These are phyloP conservation scores for Hecatera dysodea DNA, from an alignment of 2,888 invertebrate genomes.

Conservation along the genomic window DNA sequence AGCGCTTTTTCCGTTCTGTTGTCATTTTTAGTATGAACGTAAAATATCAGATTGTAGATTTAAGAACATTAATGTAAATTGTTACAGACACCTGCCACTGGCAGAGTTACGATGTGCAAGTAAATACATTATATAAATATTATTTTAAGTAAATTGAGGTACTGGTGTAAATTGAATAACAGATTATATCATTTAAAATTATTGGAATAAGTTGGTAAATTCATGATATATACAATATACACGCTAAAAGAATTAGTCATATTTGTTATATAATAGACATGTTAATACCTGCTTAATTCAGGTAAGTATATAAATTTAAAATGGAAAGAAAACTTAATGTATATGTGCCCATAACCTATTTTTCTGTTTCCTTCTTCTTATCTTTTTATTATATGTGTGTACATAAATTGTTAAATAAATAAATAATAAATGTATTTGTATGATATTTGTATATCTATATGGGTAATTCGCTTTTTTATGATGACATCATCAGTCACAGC, in stretches of 20 bases:
- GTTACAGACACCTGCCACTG: not conserved
- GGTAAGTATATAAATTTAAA: too few relatives aligned
- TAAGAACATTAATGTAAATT: not conserved
- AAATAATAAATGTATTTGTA: too few relatives aligned
- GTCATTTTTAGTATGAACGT: not conserved
- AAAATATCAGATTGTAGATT: not conserved
- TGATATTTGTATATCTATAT: too few relatives aligned
- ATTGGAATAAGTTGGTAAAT: not conserved
- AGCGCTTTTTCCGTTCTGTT: not conserved
- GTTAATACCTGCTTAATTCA: too few relatives aligned
- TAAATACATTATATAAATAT: not conserved
- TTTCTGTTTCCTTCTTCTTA: too few relatives aligned
- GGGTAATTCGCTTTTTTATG: not conserved
- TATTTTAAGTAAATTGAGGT: too few relatives aligned
- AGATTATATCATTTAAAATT: not conserved
- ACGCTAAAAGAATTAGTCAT: too few relatives aligned
- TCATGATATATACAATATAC: too few relatives aligned
- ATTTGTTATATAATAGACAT: too few relatives aligned
- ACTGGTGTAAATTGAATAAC: not conserved
- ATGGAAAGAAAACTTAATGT: not conserved
- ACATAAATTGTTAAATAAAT: too few relatives aligned
- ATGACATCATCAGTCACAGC: constrained; percentile 1
- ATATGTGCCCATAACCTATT: too few relatives aligned
- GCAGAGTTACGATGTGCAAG: not conserved
- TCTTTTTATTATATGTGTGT: too few relatives aligned